These are phyloP conservation scores for Synergus itoensis DNA, from an alignment of 2,888 invertebrate species.

Conservation along the genomic window DNA sequence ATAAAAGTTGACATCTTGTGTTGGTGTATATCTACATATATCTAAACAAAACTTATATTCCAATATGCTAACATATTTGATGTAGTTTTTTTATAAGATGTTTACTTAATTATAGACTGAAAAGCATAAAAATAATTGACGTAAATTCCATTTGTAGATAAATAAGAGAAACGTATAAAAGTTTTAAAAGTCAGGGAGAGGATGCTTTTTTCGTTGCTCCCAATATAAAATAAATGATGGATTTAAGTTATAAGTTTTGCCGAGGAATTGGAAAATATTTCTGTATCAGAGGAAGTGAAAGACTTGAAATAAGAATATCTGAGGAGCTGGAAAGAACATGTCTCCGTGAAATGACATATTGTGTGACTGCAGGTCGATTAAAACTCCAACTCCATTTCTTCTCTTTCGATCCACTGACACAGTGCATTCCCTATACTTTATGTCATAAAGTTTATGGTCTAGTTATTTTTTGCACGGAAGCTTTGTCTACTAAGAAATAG, in stretches of 20 bases:
- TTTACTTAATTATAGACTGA: no score
- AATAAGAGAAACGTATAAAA: not conserved
- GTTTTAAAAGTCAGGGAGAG: not conserved
- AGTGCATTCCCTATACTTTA: not conserved
- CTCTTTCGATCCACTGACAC: not conserved
- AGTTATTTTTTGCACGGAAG: not conserved
- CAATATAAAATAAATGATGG: constrained; percentile 16
- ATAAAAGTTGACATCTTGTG: no score
- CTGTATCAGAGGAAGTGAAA: not conserved
- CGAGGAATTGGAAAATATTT: constrained; percentile 13
- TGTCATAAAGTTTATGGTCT: not conserved
- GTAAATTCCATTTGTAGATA: not conserved
- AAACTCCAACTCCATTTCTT: not conserved
- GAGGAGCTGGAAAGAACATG: constrained; percentile 22
- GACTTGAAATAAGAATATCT: constrained; percentile 7
- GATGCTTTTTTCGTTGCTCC: not conserved
- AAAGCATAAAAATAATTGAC: not conserved
- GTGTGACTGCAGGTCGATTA: constrained; percentile 1
- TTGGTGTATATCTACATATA: no score
- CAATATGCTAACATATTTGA: no score
- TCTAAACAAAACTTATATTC: no score
- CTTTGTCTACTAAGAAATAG: not conserved
- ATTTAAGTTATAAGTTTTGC: not conserved
- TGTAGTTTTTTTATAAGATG: no score
- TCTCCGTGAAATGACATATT: constrained; percentile 30